A percentile compares a stretch with the other conserved stretches of the same genome.
These are phyloP conservation scores for Cryptophagus acutangulus DNA, from an alignment of 2,888 invertebrate genomes.

Conservation along the genomic window DNA sequence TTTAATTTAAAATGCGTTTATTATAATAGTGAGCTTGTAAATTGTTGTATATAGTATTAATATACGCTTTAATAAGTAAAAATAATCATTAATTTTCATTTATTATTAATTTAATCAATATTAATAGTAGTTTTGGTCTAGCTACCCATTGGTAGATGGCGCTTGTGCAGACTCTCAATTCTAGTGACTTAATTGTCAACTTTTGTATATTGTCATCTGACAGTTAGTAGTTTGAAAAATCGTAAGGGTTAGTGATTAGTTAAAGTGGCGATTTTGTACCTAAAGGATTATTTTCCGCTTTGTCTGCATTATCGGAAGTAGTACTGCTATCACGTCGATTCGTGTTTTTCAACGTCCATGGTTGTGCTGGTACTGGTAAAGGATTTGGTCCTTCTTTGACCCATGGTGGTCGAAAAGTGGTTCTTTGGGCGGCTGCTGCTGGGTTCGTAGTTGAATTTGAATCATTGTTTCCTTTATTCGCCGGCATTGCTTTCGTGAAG, in stretches of 20 bases:
- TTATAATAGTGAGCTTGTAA: too few species aligned
- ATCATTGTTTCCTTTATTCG: conserved; percentile 45
- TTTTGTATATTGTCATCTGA: neutral
- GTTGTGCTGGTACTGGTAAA: conserved; percentile 54
- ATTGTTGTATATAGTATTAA: too few species aligned
- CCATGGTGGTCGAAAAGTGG: conserved; percentile 71
- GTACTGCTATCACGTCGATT: conserved; percentile 31
- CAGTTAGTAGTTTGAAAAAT: neutral
- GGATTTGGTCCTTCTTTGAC: conserved; percentile 62
- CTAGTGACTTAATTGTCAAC: too few species aligned
- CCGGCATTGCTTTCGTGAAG: conserved; percentile 48
- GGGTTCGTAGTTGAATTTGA: conserved; percentile 48
- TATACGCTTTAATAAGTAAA: too few species aligned
- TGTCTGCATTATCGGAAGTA: conserved; percentile 20
- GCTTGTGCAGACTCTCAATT: too few species aligned
- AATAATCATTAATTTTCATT: too few species aligned
- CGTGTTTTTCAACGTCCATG: conserved; percentile 59
- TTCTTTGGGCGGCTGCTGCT: conserved; percentile 52
- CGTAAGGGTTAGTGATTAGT: neutral
- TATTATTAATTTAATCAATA: too few species aligned
- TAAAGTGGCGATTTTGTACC: conserved; percentile 16
- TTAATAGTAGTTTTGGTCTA: too few species aligned
- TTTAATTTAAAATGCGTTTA: too few species aligned
- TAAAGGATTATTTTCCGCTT: conserved; percentile 24
- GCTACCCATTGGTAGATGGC: too few species aligned